Conservation (phyloP, 2,113 vertebrate genomes). For the Rutilus rutilus region DNA sequence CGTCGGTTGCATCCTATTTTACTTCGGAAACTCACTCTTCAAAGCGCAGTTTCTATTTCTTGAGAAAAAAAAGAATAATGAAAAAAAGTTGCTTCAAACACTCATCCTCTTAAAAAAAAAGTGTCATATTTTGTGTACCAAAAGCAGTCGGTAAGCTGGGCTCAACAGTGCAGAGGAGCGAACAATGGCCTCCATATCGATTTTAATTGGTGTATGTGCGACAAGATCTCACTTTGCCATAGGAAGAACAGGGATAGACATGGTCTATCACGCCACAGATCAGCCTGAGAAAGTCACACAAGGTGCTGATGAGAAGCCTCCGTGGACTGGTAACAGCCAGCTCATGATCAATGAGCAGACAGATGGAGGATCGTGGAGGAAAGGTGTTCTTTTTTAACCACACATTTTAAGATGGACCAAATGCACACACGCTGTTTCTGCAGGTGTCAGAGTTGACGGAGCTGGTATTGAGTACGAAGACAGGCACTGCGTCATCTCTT, state of each 20-base stretch:
- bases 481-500: background rate
- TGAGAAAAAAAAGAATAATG: too few relatives aligned
- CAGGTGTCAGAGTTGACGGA: constrained; percentile 5
- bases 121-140: constrained; percentile 42
- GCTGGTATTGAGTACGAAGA: constrained; percentile 22
- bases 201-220: constrained; percentile 76
- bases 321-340: constrained; percentile 72
- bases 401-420: constrained; percentile 27
- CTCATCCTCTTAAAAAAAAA: background rate
- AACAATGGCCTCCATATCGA: constrained; percentile 69
- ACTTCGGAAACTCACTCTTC: background rate
- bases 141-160: constrained; percentile 1
- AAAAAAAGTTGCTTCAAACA: background rate
- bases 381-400: background rate
- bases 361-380: constrained; percentile 60
- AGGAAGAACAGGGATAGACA: constrained; percentile 46
- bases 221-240: constrained; percentile 72
- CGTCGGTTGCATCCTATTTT: background rate
- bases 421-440: constrained; percentile 22
- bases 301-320: constrained; percentile 75
- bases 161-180: constrained; percentile 61
- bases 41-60: background rate
- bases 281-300: constrained; percentile 70
- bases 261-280: constrained; percentile 72
- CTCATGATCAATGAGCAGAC: constrained; percentile 71